Conservation (phyloP, 2,113 vertebrate genomes). For the Charadrius vociferus region DNA sequence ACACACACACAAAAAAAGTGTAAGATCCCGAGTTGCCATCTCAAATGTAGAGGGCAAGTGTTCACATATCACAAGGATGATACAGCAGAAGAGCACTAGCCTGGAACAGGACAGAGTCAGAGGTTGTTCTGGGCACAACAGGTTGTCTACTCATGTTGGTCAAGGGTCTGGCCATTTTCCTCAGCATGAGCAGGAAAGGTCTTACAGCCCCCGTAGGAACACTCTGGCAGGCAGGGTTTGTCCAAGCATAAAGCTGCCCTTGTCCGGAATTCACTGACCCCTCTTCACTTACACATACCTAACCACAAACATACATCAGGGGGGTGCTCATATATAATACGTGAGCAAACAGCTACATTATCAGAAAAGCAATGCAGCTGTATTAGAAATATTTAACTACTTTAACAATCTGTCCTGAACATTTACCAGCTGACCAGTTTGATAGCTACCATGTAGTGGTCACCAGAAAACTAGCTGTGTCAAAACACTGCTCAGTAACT, state of each 20-base stretch:
- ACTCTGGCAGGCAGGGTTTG: not conserved
- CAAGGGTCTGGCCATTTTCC: not conserved
- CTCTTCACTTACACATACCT: not conserved
- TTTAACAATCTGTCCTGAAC: not conserved
- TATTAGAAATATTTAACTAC: not conserved
- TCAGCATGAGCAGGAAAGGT: rapidly evolving
- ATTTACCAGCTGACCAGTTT: not conserved
- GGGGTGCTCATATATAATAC: not conserved
- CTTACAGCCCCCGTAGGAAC: not conserved
- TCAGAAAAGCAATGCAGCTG: not conserved
- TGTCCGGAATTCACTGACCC: not conserved
- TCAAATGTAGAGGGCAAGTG: not conserved
- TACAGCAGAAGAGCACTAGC: not conserved
- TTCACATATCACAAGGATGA: not conserved
- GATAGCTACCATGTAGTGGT: not conserved
- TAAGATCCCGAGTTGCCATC: not conserved
- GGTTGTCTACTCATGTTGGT: not conserved
- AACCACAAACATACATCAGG: not conserved
- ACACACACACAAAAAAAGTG: no score
- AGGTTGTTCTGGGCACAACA: not conserved
- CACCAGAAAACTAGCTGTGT: not conserved
- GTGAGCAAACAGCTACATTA: not conserved
- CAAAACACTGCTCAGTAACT: not conserved
- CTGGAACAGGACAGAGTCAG: not conserved
- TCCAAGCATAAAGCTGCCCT: not conserved